phyloP scores from a whole-genome alignment of 2,888 invertebrate genomes.

The Agrotis clavis region DNA sequence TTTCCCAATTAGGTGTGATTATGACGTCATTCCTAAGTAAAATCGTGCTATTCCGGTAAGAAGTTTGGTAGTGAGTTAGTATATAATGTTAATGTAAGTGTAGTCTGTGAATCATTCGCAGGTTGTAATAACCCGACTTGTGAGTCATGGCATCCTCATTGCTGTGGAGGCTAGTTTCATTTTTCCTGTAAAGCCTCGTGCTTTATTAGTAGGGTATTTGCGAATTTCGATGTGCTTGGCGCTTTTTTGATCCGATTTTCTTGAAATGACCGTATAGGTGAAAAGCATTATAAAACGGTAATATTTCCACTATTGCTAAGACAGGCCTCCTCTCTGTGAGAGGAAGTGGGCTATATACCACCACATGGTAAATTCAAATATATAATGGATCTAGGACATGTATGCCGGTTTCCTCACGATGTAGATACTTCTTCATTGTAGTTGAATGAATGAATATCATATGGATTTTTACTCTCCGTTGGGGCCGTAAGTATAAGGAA shows the following conservation, averaged over 20 bases:
- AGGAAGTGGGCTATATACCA: too few relatives aligned
- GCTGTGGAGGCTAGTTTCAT: constrained; percentile 28
- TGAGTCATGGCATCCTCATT: constrained; percentile 49
- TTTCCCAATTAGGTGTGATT: constrained; percentile 7
- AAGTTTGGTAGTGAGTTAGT: constrained; percentile 13
- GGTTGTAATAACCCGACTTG: constrained; percentile 53
- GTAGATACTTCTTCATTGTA: too few relatives aligned
- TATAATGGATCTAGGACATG: too few relatives aligned
- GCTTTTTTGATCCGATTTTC: neutral
- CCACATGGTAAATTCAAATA: too few relatives aligned
- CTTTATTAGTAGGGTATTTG: constrained; percentile 18
- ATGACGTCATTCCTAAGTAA: constrained; percentile 40
- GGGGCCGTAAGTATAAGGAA: neutral
- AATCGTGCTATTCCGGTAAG: constrained; percentile 9
- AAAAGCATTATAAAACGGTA: too few relatives aligned
- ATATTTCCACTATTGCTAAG: too few relatives aligned
- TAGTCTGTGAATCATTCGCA: constrained; percentile 47
- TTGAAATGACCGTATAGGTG: too few relatives aligned
- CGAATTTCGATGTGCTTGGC: neutral
- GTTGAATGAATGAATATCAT: neutral
- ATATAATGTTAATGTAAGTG: constrained; percentile 31
- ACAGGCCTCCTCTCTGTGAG: too few relatives aligned
- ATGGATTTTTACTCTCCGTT: neutral
- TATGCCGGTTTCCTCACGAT: too few relatives aligned
- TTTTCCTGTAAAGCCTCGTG: constrained; percentile 4